A percentile compares a stretch with the other conserved stretches of the same genome.
These are phyloP conservation scores for Rousettus madagascariensis DNA, from an alignment of 2,797 vertebrate species.

Conservation along the genomic window DNA sequence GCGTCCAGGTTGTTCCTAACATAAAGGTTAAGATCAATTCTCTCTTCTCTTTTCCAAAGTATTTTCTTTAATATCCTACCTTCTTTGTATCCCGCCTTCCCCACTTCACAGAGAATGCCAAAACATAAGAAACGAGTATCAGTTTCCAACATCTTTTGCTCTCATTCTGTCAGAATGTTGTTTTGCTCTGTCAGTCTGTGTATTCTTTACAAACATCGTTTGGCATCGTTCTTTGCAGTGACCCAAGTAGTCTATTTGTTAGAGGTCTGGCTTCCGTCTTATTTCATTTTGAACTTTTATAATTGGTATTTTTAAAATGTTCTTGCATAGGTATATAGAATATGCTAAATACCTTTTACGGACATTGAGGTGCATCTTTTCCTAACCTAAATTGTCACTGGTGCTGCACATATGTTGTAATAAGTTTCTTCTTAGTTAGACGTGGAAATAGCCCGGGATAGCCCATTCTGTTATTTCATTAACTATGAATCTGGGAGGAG, in stretches of 20 bases:
- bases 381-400: background rate
- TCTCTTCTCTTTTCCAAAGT: background rate
- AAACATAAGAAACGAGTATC: background rate
- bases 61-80: background rate
- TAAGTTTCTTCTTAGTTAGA: background rate
- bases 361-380: background rate
- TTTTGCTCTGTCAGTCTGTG: background rate
- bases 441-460: background rate
- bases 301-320: background rate
- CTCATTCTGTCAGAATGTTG: background rate
- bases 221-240: background rate
- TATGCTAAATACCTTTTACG: background rate
- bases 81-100: background rate
- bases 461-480: background rate
- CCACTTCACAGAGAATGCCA: background rate
- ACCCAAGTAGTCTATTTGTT: background rate
- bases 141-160: background rate
- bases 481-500: background rate
- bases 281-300: background rate
- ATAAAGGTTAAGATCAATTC: background rate
- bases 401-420: background rate
- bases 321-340: background rate
- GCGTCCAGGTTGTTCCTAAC: background rate
- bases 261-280: background rate
- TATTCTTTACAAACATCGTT: background rate